Conservation (phyloP, 2,888 invertebrate species). For the Blera fallax region DNA sequence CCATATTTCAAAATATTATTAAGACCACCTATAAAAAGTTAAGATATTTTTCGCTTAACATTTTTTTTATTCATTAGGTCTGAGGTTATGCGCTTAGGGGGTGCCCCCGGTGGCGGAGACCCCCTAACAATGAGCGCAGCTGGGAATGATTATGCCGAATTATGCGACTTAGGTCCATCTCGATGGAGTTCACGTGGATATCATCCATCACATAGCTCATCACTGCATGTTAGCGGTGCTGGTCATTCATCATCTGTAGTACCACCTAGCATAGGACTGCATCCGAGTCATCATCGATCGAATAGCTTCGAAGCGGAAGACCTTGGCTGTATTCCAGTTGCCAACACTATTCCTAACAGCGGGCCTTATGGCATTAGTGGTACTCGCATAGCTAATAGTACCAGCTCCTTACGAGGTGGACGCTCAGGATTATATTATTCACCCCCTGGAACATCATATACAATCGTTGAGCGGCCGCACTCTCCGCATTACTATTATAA, state of each 20-base stretch:
- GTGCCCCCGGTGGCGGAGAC: slow-evolving; percentile 75
- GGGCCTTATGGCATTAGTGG: slow-evolving; percentile 77
- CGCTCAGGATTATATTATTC: slow-evolving; percentile 91
- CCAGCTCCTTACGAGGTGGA: slow-evolving; percentile 83
- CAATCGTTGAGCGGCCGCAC: slow-evolving; percentile 91
- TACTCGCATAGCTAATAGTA: slow-evolving; percentile 81
- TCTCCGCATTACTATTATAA: slow-evolving; percentile 85
- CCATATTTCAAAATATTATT: no score
- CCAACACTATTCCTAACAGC: slow-evolving; percentile 78
- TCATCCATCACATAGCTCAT: slow-evolving; percentile 78
- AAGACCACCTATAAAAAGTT: no score
- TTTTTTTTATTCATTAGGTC: slow-evolving; percentile 60
- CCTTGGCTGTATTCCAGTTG: slow-evolving; percentile 78
- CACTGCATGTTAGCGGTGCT: slow-evolving; percentile 75
- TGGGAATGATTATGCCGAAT: slow-evolving; percentile 82
- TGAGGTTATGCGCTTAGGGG: slow-evolving; percentile 76
- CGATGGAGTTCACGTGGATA: slow-evolving; percentile 82
- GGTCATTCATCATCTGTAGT: slow-evolving; percentile 58
- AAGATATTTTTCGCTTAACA: not conserved
- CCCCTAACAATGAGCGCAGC: slow-evolving; percentile 82
- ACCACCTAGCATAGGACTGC: slow-evolving; percentile 72
- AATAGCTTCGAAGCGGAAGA: slow-evolving; percentile 82
- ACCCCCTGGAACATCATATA: slow-evolving; percentile 94
- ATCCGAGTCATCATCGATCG: slow-evolving; percentile 77
- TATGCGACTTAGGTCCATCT: slow-evolving; percentile 82